Base-by-base conservation (phyloP, 2,888 invertebrate species). In the Tyria jacobaeae region DNA sequence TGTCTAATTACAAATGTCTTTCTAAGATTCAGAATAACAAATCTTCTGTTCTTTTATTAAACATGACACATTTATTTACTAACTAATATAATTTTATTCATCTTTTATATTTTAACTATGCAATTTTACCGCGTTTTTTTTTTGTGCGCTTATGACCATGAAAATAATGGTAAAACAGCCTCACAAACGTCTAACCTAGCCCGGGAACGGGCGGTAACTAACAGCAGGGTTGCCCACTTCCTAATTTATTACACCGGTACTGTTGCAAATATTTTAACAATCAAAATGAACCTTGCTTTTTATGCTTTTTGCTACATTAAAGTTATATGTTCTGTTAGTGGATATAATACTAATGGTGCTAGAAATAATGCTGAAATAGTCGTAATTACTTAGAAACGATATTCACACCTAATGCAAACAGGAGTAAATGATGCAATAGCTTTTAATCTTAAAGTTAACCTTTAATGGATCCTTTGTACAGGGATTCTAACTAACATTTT, bases 131-230 rank as follows among this genome's bases (percentile, higher is more conserved):
- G 76, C 77, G 77, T 56, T 57, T 64, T 55, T 75, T 64, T 66
- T 64, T 59, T 63, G 47, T 64, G 57, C 50, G 69, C 25, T 70
- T 58, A 17, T 58, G 54, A 56, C 62, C 62, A 56, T 66, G 57
- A 66, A 69, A 76, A 69, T 60, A 57, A 48, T 31, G 21, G 17
- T 44, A n/a, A 31, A 44, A 44, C 41, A 14, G 4, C 10, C 1
- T 31, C 1, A 2, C 17, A 52, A 66, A 66, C 87, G 75, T 74
- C 75, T 61, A 55, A 25, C 49, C 60, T 57, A 25, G 82, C 87
- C 91, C 89, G 82, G 83, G 84, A 76, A 71, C 90, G 91, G 91
- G 90, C 91, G 90, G 87, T 76, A 72, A 91, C 91, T 91, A 76
- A 74, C 58, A 48, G 12, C 59, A 31, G 24, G 51, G 67, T 73